phyloP scores from a whole-genome alignment of 1,140 invertebrate species.

The Sipha flava region DNA sequence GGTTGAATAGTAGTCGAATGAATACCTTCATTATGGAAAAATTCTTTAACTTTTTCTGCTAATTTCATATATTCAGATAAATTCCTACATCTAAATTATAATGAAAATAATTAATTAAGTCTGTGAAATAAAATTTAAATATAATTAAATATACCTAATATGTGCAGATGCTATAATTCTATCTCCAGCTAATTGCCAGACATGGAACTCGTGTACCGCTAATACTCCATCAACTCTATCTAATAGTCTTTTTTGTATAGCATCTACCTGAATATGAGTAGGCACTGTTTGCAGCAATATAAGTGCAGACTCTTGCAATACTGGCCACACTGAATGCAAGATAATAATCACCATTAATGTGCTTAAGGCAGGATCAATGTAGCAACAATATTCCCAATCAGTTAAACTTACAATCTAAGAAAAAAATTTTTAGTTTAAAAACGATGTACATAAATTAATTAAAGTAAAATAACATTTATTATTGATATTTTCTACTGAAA shows the following conservation, averaged over 20 bases:
- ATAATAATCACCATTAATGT: conserved; percentile 72
- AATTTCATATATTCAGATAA: conserved; percentile 84
- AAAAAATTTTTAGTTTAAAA: not conserved
- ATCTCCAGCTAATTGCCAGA: conserved; percentile 87
- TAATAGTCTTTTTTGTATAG: conserved; percentile 72
- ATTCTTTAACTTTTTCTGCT: conserved; percentile 88
- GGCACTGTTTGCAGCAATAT: conserved; percentile 87
- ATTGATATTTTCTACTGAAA: too few species aligned
- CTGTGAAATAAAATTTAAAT: not conserved
- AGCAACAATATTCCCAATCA: conserved; percentile 69
- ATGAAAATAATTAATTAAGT: not conserved
- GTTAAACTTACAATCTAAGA: conserved; percentile 69
- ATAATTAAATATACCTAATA: conserved; percentile 54
- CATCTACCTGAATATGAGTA: conserved; percentile 84
- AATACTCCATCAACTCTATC: conserved; percentile 81
- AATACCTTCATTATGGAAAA: conserved; percentile 88
- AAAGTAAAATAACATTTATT: not conserved
- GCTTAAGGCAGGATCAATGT: conserved; percentile 90
- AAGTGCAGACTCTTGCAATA: conserved; percentile 76
- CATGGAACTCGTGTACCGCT: conserved; percentile 89
- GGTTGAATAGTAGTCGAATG: conserved; percentile 89
- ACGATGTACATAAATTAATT: not conserved
- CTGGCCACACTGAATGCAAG: conserved; percentile 73
- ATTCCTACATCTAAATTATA: conserved; percentile 62
- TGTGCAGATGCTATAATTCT: conserved; percentile 88